Evolutionary conservation across 1,140 invertebrate genomes (phyloP).

Genomic region (Tetraneura akinire): DNA sequence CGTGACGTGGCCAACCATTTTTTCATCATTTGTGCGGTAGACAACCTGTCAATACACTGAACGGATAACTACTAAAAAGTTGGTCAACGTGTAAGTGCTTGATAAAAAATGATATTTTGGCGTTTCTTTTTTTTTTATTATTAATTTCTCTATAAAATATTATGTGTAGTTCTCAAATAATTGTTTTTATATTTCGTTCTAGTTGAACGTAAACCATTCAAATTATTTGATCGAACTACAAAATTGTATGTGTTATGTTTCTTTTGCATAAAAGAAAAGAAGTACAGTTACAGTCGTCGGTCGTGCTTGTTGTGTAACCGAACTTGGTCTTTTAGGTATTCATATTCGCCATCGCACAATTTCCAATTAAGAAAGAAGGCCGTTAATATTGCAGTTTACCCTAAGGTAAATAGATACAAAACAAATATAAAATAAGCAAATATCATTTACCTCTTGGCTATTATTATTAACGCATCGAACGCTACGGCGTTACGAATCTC

Average conservation of each 20-base stretch:
- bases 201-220: constrained; percentile 32
- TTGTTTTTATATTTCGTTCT: constrained; percentile 32
- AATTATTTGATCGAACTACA: constrained; percentile 22
- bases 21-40: not conserved
- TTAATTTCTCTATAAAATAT: not conserved
- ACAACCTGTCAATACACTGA: constrained; percentile 36
- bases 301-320: constrained; percentile 48
- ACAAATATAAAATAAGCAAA: constrained; percentile 51
- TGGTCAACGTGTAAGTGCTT: constrained; percentile 37
- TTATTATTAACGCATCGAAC: constrained; percentile 41
- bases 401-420: constrained; percentile 51
- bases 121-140: constrained; percentile 44
- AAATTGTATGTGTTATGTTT: constrained; percentile 35
- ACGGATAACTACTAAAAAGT: not conserved
- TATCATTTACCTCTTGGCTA: constrained; percentile 47
- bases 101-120: constrained; percentile 49
- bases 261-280: constrained; percentile 20
- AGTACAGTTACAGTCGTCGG: constrained; percentile 40
- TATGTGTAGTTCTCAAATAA: constrained; percentile 25
- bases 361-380: constrained; percentile 50
- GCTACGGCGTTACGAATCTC: constrained; percentile 35
- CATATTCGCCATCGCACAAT: constrained; percentile 36
- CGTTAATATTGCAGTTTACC: constrained; percentile 47
- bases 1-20: constrained; percentile 1
- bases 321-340: constrained; percentile 47